Conservation (phyloP, 2,888 invertebrate genomes). For the Atethmia centrago region DNA sequence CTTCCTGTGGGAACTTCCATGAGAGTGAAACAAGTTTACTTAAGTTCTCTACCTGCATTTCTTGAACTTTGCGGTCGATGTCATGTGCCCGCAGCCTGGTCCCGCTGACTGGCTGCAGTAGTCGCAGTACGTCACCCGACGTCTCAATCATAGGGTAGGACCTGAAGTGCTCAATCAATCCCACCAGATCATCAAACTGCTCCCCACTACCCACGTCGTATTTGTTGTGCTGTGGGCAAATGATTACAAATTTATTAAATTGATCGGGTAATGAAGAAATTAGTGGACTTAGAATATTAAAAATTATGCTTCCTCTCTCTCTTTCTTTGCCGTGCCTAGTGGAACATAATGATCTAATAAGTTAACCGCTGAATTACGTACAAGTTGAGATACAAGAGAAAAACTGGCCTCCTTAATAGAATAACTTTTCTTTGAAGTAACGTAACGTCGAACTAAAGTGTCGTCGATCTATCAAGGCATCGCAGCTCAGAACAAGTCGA, state of each 20-base stretch:
- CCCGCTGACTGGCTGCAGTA: slow-evolving; percentile 98
- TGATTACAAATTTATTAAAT: not conserved
- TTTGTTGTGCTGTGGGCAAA: slow-evolving; percentile 92
- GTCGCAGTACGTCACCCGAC: slow-evolving; percentile 97
- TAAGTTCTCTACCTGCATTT: slow-evolving; percentile 71
- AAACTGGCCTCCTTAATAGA: not conserved
- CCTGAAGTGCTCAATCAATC: slow-evolving; percentile 98
- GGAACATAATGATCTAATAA: not conserved
- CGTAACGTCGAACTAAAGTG: no score
- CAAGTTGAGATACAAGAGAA: not conserved
- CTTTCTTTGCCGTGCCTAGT: no score
- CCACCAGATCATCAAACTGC: slow-evolving; percentile 96
- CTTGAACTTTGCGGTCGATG: slow-evolving; percentile 77
- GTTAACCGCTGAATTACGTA: not conserved
- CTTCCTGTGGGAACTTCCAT: no score
- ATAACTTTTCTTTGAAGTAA: not conserved
- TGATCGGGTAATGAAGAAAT: not conserved
- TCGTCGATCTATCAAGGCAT: no score
- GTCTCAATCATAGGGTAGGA: slow-evolving; percentile 99
- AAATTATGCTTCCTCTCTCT: not conserved
- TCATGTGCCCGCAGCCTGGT: slow-evolving; percentile 93
- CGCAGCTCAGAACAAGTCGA: not conserved
- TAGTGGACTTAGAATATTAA: not conserved
- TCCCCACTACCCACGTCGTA: slow-evolving; percentile 99
- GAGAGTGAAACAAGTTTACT: not conserved